These are phyloP conservation scores for Cherax quadricarinatus DNA, from an alignment of 1,140 invertebrate genomes.

Conservation along the genomic window DNA sequence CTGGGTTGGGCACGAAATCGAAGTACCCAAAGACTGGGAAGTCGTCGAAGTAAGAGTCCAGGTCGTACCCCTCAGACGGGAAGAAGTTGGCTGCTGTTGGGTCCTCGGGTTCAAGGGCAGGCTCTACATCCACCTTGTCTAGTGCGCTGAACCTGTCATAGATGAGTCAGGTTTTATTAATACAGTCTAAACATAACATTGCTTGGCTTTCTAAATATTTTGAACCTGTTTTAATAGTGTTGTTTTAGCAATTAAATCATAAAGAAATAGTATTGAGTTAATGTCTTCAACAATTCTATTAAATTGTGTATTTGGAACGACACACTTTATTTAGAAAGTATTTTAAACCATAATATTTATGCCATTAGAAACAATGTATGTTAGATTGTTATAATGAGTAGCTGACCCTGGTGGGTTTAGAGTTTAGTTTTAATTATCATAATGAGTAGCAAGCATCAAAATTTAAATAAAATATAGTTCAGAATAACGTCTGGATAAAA, in stretches of 20 bases:
- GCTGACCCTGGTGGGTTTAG: too few species aligned
- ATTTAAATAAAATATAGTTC: too few species aligned
- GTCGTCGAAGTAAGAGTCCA: conserved; percentile 29
- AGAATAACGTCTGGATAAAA: too few species aligned
- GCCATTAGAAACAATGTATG: too few species aligned
- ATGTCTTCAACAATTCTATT: not conserved
- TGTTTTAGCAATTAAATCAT: not conserved
- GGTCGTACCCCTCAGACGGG: conserved; percentile 23
- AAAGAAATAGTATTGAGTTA: not conserved
- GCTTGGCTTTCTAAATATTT: not conserved
- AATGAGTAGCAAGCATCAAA: too few species aligned
- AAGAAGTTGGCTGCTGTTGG: not conserved
- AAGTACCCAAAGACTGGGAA: conserved; percentile 48
- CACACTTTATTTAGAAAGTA: too few species aligned
- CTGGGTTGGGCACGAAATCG: not conserved
- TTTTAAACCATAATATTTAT: too few species aligned
- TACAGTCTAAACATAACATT: not conserved
- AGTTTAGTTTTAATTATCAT: too few species aligned
- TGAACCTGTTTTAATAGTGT: not conserved
- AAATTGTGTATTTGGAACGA: not conserved
- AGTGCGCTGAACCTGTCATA: not conserved
- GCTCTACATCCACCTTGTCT: not conserved
- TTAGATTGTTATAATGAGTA: too few species aligned
- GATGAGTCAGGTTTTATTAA: not conserved
- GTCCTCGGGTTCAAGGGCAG: too few species aligned